A percentile compares a stretch with the other conserved stretches of the same genome.
These are phyloP conservation scores for Pecten maximus DNA, from an alignment of 2,888 invertebrate genomes.

Conservation along the genomic window DNA sequence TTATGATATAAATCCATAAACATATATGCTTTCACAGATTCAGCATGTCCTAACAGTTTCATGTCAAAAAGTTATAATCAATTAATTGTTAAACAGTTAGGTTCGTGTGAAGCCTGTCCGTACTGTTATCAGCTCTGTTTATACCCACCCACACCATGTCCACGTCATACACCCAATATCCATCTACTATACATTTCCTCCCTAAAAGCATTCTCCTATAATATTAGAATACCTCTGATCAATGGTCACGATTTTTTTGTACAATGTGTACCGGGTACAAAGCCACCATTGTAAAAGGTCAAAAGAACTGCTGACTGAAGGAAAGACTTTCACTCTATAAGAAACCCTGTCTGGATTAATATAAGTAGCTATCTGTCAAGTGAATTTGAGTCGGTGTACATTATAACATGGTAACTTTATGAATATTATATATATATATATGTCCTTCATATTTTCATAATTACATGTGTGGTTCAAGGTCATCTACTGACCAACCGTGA, in stretches of 20 bases:
- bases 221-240: background rate
- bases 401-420: too few relatives aligned
- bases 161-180: background rate
- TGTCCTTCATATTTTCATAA: too few relatives aligned
- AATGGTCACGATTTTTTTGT: background rate
- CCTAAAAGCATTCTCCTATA: background rate
- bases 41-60: background rate
- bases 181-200: background rate
- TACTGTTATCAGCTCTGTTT: background rate
- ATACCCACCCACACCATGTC: background rate
- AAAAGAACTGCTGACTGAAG: background rate
- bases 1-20: background rate
- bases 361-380: too few relatives aligned
- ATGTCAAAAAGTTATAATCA: background rate
- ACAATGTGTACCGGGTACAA: background rate
- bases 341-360: too few relatives aligned
- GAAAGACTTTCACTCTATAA: background rate
- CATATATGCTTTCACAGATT: background rate
- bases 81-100: background rate
- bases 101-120: background rate
- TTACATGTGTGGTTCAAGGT: too few relatives aligned
- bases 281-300: background rate
- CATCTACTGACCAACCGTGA: too few relatives aligned
- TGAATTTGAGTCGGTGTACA: too few relatives aligned
- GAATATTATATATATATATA: too few relatives aligned